Evolutionary conservation across 1,140 invertebrate genomes (phyloP).

Genomic region (Caenorhabditis inopinata): DNA sequence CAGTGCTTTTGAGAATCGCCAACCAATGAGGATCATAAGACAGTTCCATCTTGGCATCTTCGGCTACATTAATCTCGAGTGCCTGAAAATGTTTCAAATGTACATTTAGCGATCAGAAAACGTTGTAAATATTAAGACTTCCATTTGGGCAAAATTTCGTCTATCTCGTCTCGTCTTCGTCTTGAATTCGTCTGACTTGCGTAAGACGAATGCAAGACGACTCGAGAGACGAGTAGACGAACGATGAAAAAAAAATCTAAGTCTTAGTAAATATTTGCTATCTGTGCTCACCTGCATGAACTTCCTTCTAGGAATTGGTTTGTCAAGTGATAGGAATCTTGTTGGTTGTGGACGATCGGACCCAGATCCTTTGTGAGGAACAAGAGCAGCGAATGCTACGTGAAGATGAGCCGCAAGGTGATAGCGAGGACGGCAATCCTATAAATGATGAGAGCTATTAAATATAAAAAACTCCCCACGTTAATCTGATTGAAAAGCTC

Average conservation of each 20-base stretch:
- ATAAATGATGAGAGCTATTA: conserved; percentile 67
- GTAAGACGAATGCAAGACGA: no score
- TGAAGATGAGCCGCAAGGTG: conserved; percentile 98
- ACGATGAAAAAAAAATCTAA: no score
- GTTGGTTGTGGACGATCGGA: conserved; percentile 69
- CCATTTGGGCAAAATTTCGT: no score
- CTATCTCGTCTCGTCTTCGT: no score
- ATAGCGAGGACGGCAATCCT: conserved; percentile 79
- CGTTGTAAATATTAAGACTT: no score
- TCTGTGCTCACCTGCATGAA: conserved; percentile 78
- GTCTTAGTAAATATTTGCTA: background rate
- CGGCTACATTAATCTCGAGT: conserved; percentile 29
- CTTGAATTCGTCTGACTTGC: no score
- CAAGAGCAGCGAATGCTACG: conserved; percentile 85
- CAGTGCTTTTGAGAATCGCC: conserved; percentile 45
- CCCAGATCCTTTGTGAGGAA: conserved; percentile 72
- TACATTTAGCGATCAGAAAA: no score
- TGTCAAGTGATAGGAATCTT: conserved; percentile 91
- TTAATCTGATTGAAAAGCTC: no score
- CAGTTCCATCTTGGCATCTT: conserved; percentile 37
- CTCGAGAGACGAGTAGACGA: no score
- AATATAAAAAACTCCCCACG: background rate
- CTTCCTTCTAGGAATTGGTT: conserved; percentile 83
- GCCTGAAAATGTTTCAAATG: no score
- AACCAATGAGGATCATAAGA: conserved; percentile 51